A percentile compares a stretch with the other conserved stretches of the same genome.
phyloP scores from a whole-genome alignment of 2,113 vertebrate genomes.

The Zapus hudsonius region DNA sequence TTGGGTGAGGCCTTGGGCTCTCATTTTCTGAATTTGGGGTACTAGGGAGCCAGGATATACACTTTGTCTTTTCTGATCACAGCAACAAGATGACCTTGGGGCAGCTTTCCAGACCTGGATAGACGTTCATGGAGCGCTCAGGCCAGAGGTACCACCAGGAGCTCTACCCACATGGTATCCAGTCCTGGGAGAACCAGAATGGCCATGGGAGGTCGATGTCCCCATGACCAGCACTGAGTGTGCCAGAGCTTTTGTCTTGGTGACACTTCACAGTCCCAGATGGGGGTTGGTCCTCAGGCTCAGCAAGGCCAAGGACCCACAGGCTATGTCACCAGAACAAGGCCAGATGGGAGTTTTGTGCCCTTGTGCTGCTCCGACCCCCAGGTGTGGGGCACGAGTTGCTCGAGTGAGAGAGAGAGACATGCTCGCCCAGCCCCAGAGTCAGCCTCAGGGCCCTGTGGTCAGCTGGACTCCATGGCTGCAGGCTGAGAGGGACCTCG shows the following conservation, averaged over 20 bases:
- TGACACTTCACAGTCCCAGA: not conserved
- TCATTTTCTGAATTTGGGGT: not conserved
- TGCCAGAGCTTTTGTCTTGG: not conserved
- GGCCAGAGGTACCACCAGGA: constrained; percentile 86
- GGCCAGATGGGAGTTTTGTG: not conserved
- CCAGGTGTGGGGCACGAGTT: not conserved
- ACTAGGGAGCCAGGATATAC: accelerated
- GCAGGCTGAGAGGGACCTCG: not conserved
- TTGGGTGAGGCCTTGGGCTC: not conserved
- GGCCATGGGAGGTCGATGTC: accelerated
- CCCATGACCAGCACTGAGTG: accelerated
- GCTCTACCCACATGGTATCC: accelerated
- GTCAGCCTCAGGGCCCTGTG: not conserved
- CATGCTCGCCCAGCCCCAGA: not conserved
- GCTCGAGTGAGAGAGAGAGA: not conserved
- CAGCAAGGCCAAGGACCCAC: not conserved
- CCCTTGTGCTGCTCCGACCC: too few relatives aligned
- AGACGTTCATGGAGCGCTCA: constrained; percentile 86
- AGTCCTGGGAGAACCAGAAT: not conserved
- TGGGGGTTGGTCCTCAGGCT: not conserved
- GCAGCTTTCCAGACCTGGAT: constrained; percentile 87
- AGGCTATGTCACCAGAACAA: not conserved
- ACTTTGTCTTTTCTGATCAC: constrained; percentile 40
- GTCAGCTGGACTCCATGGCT: not conserved
- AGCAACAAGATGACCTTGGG: constrained; percentile 89